phyloP scores from a whole-genome alignment of 2,888 invertebrate species.

The Mesoligia furuncula region DNA sequence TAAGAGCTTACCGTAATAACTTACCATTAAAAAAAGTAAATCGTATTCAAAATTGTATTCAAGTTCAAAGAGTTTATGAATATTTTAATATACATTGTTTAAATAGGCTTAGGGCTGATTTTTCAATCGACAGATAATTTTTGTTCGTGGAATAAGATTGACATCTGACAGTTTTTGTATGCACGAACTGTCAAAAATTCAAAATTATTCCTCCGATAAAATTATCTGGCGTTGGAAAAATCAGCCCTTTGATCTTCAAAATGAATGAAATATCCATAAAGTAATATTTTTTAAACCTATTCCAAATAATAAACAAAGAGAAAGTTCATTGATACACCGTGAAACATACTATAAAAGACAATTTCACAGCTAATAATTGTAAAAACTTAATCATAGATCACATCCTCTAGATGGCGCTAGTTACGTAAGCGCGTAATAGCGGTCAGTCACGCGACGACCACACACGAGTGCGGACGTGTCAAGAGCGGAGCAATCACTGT shows the following conservation, averaged over 20 bases:
- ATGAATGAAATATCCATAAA: conserved; percentile 37
- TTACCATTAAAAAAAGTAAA: conserved; percentile 13
- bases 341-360: conserved; percentile 60
- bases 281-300: conserved; percentile 14
- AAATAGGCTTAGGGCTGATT: too few relatives aligned
- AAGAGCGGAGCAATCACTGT: conserved; percentile 74
- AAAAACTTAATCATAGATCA: conserved; percentile 70
- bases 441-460: conserved; percentile 85
- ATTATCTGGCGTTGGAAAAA: too few relatives aligned
- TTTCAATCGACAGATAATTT: too few relatives aligned
- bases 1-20: conserved; percentile 37
- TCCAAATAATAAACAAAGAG: conserved; percentile 36
- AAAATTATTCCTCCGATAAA: too few relatives aligned
- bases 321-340: conserved; percentile 54
- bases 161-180: too few relatives aligned
- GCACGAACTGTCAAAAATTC: too few relatives aligned
- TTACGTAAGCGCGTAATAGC: conserved; percentile 76
- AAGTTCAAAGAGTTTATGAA: neutral
- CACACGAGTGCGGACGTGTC: conserved; percentile 80
- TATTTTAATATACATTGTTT: neutral
- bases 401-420: conserved; percentile 74
- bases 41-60: neutral
- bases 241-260: too few relatives aligned
- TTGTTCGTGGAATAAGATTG: too few relatives aligned
- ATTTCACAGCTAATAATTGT: conserved; percentile 67